Conservation (phyloP, 2,888 invertebrate genomes). For the Drosophila bunnanda region DNA sequence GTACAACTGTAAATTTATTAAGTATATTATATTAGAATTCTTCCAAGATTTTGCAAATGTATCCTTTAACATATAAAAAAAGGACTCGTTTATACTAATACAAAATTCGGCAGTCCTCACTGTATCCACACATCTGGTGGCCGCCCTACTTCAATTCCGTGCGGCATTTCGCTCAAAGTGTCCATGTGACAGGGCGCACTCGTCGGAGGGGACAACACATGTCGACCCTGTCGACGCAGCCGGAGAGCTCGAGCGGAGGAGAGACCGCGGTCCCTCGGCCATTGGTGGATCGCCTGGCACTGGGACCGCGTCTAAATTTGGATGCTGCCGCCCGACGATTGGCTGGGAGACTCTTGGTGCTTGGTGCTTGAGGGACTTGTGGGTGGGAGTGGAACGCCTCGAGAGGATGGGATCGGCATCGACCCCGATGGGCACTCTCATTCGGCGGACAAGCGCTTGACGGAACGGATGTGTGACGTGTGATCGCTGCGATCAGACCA, state of each 20-base stretch:
- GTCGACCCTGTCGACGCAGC: slow-evolving; percentile 2
- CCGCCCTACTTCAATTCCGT: neutral
- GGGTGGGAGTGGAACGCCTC: slow-evolving; percentile 32
- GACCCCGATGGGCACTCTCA: slow-evolving; percentile 51
- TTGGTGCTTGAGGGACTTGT: slow-evolving; percentile 3
- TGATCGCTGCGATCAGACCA: slow-evolving; percentile 17
- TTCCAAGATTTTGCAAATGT: too few species aligned
- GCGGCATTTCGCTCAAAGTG: neutral
- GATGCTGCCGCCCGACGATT: slow-evolving; percentile 40
- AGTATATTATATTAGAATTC: too few species aligned
- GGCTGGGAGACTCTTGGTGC: slow-evolving; percentile 18
- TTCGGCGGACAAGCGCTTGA: slow-evolving; percentile 76
- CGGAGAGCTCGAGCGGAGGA: neutral
- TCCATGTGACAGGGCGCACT: neutral
- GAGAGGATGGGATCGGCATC: slow-evolving; percentile 9
- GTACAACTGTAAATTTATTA: too few species aligned
- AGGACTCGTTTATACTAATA: neutral
- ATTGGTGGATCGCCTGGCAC: slow-evolving; percentile 20
- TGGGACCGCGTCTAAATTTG: slow-evolving; percentile 38
- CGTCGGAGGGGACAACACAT: slow-evolving; percentile 17
- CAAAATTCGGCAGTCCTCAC: neutral
- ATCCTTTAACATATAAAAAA: too few species aligned
- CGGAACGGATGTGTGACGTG: slow-evolving; percentile 63
- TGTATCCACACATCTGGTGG: slow-evolving; percentile 3
- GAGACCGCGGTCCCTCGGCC: slow-evolving; percentile 9